These are phyloP conservation scores for Gymnodraco acuticeps DNA, from an alignment of 2,797 vertebrate species.

Conservation along the genomic window DNA sequence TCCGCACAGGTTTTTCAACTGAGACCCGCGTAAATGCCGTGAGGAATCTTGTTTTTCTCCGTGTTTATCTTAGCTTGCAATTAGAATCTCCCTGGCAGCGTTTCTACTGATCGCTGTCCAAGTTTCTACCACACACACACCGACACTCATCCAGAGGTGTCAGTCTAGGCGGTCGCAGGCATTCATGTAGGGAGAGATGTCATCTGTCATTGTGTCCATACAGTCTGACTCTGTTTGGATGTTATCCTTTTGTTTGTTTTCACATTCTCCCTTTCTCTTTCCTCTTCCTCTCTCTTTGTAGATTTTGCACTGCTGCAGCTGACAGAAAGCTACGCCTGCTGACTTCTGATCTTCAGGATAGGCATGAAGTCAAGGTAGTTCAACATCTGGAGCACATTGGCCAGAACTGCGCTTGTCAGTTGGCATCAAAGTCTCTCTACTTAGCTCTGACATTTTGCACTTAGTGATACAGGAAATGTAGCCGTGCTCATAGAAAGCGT, in stretches of 20 bases:
- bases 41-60: conserved; percentile 75
- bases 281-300: conserved; percentile 52
- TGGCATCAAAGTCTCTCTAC: conserved; percentile 46
- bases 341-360: conserved; percentile 93
- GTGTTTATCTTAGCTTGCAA: conserved; percentile 80
- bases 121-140: conserved; percentile 70
- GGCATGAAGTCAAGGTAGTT: conserved; percentile 92
- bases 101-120: conserved; percentile 66
- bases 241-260: conserved; percentile 65
- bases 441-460: conserved; percentile 54
- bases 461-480: conserved; percentile 56
- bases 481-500: conserved; percentile 11
- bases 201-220: conserved; percentile 44
- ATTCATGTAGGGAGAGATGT: conserved; percentile 34
- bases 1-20: conserved; percentile 51
- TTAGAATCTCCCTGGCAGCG: conserved; percentile 78
- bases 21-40: conserved; percentile 72
- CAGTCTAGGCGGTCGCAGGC: conserved; percentile 50
- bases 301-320: conserved; percentile 94
- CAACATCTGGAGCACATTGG: conserved; percentile 71
- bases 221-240: conserved; percentile 55
- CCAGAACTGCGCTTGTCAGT: conserved; percentile 49
- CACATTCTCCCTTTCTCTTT: conserved; percentile 31
- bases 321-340: conserved; percentile 93
- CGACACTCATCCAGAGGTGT: conserved; percentile 54